These are phyloP conservation scores for Aptenodytes patagonicus DNA, from an alignment of 2,113 vertebrate genomes.

Conservation along the genomic window DNA sequence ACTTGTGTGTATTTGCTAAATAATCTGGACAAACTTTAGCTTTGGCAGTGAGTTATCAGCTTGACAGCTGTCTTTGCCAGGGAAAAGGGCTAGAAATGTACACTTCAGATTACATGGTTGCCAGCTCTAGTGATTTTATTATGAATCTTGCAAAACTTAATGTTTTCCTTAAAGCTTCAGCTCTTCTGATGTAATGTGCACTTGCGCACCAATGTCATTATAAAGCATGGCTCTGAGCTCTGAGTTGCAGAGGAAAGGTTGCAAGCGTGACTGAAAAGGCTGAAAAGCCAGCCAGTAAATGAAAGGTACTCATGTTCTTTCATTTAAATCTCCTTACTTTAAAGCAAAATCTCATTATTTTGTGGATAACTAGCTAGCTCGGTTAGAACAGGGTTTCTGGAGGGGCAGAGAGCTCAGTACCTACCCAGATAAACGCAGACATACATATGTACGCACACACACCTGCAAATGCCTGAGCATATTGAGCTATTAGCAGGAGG, in stretches of 20 bases:
- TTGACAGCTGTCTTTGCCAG: neutral
- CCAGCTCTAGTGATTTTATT: neutral
- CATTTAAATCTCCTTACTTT: neutral
- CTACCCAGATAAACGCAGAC: neutral
- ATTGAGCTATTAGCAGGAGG: neutral
- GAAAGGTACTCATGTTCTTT: neutral
- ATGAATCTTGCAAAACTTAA: neutral
- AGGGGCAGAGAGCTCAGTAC: neutral
- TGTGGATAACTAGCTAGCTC: neutral
- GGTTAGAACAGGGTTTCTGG: neutral
- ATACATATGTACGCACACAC: fast-evolving
- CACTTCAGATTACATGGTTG: neutral
- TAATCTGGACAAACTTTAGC: constrained; percentile 15
- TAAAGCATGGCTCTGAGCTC: neutral
- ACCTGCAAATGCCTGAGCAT: neutral
- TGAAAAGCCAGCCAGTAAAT: neutral
- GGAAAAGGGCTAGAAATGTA: neutral
- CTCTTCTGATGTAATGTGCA: neutral
- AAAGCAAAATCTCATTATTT: neutral
- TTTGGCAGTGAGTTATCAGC: neutral
- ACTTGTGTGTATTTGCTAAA: constrained; percentile 13
- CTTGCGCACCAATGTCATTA: neutral
- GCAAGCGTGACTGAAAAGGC: neutral
- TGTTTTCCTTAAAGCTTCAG: neutral
- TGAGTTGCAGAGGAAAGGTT: neutral